Evolutionary conservation across 2,888 invertebrate genomes (phyloP), one percentile per base, ranked within the genome.

Genomic region (Caenorhabditis imperialis): DNA sequence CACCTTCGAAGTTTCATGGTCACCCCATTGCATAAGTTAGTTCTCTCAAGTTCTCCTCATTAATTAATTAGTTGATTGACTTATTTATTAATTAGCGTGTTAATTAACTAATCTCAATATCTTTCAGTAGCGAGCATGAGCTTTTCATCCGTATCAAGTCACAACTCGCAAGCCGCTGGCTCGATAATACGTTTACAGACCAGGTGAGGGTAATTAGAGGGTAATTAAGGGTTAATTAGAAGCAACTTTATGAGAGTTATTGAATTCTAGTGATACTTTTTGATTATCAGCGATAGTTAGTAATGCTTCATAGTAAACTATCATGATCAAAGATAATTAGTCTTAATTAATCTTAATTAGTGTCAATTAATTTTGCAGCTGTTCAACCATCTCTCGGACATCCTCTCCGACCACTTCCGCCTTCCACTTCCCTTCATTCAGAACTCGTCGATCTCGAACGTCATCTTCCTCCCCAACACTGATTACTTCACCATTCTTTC

Each of bases 121-220:
- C 35, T 61, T 70, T 44, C 58, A 70, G 70, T 18, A 61, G 54
- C 16, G 60, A 70, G 35, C 60, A 60, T 30, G 70, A 70, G 42
- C 35, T 70, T 1, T 54, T 70, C 38, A 53, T 61, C 47, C 70
- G 70, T 8, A 14, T 70, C 18, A 70, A 70, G 35, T 70, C 70
- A n/a, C 60, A 70, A 48, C n/a, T 70, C 6, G 60, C 61, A 1
- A 60, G 53, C 22, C 51, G 70, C n/a, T 65, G 65, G 65, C 48
- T 65, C 50, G 65, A 65, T 38, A 65, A 65, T 40, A 57, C 65
- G 16, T 65, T 65, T 25, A 55, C 65, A 18, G 65, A 65, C 18
- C 50, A 65, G 65, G 65, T 65, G 35, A 30, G 6, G 10, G 10
- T 7, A 30, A n/a, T n/a, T n/a, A n/a, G n/a, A n/a, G n/a, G n/a